Evolutionary conservation across 2,888 invertebrate genomes (phyloP).

Genomic region (Heteromurus nitidus): DNA sequence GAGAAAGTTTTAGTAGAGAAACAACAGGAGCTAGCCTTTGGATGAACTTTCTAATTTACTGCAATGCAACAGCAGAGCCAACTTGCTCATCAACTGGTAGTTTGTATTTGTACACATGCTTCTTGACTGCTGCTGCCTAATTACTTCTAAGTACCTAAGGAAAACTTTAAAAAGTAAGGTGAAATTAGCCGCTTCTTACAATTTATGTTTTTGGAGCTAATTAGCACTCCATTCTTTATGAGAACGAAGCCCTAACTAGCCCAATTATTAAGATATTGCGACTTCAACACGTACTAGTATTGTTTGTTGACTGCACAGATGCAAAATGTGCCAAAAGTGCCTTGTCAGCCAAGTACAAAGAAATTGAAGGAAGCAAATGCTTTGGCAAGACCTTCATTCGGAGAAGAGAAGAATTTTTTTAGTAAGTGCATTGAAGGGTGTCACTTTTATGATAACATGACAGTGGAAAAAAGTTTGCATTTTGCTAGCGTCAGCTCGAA

Average conservation of each 20-base stretch:
- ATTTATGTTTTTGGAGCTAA: conserved; percentile 2
- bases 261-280: neutral
- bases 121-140: neutral
- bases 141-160: neutral
- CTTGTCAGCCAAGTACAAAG: neutral
- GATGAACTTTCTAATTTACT: neutral
- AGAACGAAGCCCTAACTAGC: neutral
- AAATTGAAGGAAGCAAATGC: neutral
- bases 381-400: neutral
- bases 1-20: too few relatives aligned
- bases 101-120: neutral
- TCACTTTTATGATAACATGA: neutral
- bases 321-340: neutral
- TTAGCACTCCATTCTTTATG: conserved; percentile 35
- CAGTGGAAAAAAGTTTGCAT: neutral
- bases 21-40: neutral
- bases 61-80: neutral
- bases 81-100: neutral
- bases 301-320: neutral
- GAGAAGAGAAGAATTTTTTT: neutral
- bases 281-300: neutral
- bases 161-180: neutral
- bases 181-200: neutral
- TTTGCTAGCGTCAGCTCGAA: too few relatives aligned
- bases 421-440: neutral